Base-by-base conservation (phyloP, 2,113 vertebrate species). In the Lynx canadensis region DNA sequence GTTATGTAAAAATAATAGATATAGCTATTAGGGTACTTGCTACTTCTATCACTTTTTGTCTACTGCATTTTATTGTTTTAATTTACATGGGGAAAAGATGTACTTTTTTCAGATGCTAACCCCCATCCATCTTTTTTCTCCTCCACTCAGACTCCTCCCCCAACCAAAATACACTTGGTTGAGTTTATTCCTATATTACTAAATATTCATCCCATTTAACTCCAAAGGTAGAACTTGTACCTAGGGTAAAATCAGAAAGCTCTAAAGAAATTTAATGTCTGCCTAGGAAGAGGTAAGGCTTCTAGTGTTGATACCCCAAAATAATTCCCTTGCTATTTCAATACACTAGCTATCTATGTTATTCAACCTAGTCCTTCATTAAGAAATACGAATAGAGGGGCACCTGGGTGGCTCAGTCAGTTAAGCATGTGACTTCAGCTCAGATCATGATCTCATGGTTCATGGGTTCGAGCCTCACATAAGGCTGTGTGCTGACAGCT, bases 141-240 rank as follows among this genome's bases (percentile, higher is more conserved):
- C 52, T 57, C 14, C 14, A 79, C 23, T 48, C 66, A 89, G n/a
- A 84, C 36, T 80, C 6, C 6, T 79, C n/a, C 68, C 16, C n/a
- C 10, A 94, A 71, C 63, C 36, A 79, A 94, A 97, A 73, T 41
- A 84, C 79, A 66, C 45, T 94, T 73, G 25, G 57, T 63, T 87
- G 71, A 84, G 29, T 92, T 14, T 73, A 92, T 89, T 71, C 25
- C 25, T 73, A 23, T 33, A n/a, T 92, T 82, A 78, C 18, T 33
- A 96, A 94, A 38, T 87, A 86, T 60, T 76, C 41, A 36, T 90
- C 52, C 41, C 81, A 76, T 41, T 94, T n/a, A 87, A n/a, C 23
- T 82, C 31, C 25, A 91, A 12, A 60, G 69, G 31, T 86, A 9
- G 29, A 36, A 85, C 78, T 85, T 91, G 57, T 78, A 63, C 33